Evolutionary conservation across 2,888 invertebrate species (phyloP).

Genomic region (Corythucha ciliata): DNA sequence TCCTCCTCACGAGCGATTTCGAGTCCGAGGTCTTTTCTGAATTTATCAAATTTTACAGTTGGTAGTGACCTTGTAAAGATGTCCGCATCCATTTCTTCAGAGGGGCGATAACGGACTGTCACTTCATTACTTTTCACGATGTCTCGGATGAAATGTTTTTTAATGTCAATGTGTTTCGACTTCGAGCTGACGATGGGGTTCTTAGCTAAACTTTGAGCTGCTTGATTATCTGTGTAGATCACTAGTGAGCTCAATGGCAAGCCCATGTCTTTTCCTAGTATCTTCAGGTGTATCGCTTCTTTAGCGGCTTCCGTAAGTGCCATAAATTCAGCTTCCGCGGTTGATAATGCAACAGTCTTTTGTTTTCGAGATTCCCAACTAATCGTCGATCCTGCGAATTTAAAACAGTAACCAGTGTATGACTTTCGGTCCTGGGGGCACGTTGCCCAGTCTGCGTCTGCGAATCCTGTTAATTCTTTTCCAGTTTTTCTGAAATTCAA

Average conservation of each 20-base stretch:
- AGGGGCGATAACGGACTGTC: neutral
- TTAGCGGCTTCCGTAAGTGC: conserved; percentile 1
- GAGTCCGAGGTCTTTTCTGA: too few species aligned
- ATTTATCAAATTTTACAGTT: too few species aligned
- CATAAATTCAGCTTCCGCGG: conserved; percentile 22
- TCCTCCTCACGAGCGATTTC: too few species aligned
- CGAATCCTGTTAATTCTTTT: conserved; percentile 1
- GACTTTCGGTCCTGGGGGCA: conserved; percentile 15
- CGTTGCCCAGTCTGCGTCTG: conserved; percentile 24
- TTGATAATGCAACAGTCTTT: conserved; percentile 13
- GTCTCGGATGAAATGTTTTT: conserved; percentile 42
- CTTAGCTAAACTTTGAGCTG: neutral
- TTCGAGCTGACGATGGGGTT: conserved; percentile 4
- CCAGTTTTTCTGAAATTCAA: conserved; percentile 14
- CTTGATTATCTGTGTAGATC: conserved; percentile 20
- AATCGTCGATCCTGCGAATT: conserved; percentile 14
- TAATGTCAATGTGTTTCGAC: conserved; percentile 23
- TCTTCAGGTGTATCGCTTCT: conserved; percentile 10
- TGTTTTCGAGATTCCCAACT: conserved; percentile 24
- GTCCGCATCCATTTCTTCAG: conserved; percentile 11
- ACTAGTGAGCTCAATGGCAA: neutral
- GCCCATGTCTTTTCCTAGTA: neutral
- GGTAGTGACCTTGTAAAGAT: conserved; percentile 3
- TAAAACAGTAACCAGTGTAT: conserved; percentile 19
- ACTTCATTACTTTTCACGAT: neutral